Percentiles rank a stretch among this genome's conserved stretches.
Evolutionary conservation across 2,113 vertebrate species (phyloP).

Genomic region (Podarcis muralis): DNA sequence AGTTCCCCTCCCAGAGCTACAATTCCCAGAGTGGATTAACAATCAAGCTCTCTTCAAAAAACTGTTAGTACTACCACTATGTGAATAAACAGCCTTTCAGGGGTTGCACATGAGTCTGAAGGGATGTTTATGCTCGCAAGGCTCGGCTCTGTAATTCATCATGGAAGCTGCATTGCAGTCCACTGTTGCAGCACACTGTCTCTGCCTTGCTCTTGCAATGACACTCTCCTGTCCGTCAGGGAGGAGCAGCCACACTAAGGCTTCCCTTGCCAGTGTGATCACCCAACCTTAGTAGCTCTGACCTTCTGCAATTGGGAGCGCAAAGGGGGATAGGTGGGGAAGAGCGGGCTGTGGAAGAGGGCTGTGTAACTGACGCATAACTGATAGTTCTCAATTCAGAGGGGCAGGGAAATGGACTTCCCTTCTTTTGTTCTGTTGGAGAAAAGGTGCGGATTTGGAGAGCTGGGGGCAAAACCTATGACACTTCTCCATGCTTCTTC

Average conservation of each 20-base stretch:
- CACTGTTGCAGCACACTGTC: constrained; percentile 46
- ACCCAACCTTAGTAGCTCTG: rapidly evolving
- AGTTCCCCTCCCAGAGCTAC: too few relatives aligned
- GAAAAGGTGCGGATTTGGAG: too few relatives aligned
- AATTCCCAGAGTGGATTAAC: too few relatives aligned
- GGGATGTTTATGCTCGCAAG: not conserved
- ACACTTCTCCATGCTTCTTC: too few relatives aligned
- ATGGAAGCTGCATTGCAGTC: constrained; percentile 62
- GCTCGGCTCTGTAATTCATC: constrained; percentile 50
- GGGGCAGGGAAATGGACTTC: too few relatives aligned
- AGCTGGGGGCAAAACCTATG: too few relatives aligned
- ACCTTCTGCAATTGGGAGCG: not conserved
- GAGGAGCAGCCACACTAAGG: not conserved
- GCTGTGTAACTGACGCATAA: rapidly evolving
- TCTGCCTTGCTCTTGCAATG: constrained; percentile 39
- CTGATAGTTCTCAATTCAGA: too few relatives aligned
- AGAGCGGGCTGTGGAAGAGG: not conserved
- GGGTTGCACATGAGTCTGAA: not conserved
- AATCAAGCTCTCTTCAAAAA: too few relatives aligned
- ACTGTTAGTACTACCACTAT: too few relatives aligned
- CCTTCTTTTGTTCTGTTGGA: too few relatives aligned
- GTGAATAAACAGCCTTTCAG: not conserved
- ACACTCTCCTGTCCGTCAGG: constrained; percentile 3
- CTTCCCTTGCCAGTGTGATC: not conserved
- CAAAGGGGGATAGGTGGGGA: rapidly evolving